Base-by-base conservation (phyloP, 1,140 invertebrate genomes). In the Drosophila lini region DNA sequence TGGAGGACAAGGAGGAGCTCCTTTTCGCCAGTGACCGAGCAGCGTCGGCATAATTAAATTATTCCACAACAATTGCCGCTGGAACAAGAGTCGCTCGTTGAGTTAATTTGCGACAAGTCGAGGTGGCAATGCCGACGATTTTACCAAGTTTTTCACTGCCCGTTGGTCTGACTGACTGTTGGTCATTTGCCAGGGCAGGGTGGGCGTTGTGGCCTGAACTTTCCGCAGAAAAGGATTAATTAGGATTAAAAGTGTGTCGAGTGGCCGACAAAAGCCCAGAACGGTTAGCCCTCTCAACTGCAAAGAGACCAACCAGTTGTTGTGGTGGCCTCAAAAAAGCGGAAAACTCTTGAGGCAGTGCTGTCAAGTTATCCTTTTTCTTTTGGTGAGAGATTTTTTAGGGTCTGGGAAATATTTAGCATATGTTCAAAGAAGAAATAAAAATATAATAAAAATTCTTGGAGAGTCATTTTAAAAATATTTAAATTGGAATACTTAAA, bases 61-160 rank as follows among this genome's bases (percentile, higher is more conserved):
- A 86, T 88, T 79, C 65, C 68, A 70, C 60, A 61, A 79, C 57
- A 80, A 80, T 64, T 68, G 71, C 47, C 56, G 58, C 55, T 76
- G 59, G 38, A 53, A 55, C 74, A 85, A 78, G 64, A 78, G 82
- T 69, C 76, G 68, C 80, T 88, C 83, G 80, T 88, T 80, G 76
- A 88, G 83, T 88, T 86, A 88, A 86, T 86, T 86, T 86, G 83
- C 60, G 63, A 88, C 80, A 88, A 82, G 83, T 76, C 56, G 63
- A 78, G 76, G 67, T 60, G 76, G 41, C 68, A 57, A 70, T 44
- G 79, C 48, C 57, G 60, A 74, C 69, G 67, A 57, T 74, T 81
- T 85, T 63, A 52, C 60, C 60, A 67, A 77, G 74, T 61, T 55
- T 77, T 69, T 53, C 10, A 45, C 48, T 62, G 74, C 40, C 70